Conservation (phyloP, 2,888 invertebrate species). For the Diarsia dahlii region DNA sequence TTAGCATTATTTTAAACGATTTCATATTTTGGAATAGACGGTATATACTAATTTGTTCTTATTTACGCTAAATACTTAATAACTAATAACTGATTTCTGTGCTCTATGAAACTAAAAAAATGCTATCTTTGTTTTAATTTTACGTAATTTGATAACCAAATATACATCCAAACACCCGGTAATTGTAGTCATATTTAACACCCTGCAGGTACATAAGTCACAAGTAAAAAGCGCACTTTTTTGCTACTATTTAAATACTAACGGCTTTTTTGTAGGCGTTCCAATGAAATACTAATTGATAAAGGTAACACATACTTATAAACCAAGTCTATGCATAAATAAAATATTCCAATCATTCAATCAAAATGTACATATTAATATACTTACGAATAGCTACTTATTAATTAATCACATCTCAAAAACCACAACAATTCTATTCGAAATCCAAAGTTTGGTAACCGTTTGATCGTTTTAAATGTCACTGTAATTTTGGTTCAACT, state of each 20-base stretch:
- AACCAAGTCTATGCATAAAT: background rate
- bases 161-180: background rate
- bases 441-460: constrained; percentile 79
- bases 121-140: no score
- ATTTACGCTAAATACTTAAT: background rate
- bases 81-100: background rate
- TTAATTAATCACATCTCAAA: constrained; percentile 85
- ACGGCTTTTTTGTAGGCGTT: background rate
- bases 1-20: background rate
- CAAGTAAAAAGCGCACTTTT: background rate
- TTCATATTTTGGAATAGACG: background rate
- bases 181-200: background rate
- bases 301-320: background rate
- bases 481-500: constrained; percentile 69
- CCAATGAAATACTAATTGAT: background rate
- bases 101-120: background rate
- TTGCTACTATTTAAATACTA: background rate
- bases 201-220: background rate
- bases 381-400: constrained; percentile 77
- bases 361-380: constrained; percentile 9
- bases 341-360: constrained; percentile 6
- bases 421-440: constrained; percentile 80
- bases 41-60: background rate
- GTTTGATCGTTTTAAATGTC: constrained; percentile 60
- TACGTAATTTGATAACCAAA: background rate